Conservation (phyloP, 2,113 vertebrate genomes). For the Naja naja region DNA sequence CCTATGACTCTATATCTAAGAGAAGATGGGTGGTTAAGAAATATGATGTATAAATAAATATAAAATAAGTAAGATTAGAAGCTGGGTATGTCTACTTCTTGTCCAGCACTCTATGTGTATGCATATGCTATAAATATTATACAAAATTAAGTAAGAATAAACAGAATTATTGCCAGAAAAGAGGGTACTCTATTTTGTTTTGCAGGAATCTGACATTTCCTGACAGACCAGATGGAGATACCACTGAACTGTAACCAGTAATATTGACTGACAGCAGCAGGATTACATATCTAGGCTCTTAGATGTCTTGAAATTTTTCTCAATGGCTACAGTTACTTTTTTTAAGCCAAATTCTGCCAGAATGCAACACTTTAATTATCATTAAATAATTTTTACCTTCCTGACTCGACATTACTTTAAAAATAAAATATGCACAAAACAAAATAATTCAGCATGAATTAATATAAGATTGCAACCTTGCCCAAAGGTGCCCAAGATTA, state of each 20-base stretch:
- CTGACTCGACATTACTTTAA: neutral
- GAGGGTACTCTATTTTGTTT: neutral
- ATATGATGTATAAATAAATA: too few species aligned
- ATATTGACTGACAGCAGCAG: neutral
- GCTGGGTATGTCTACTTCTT: neutral
- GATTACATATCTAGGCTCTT: neutral
- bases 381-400: neutral
- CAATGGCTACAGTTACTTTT: conserved; percentile 7
- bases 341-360: neutral
- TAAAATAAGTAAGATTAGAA: neutral
- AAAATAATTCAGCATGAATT: neutral
- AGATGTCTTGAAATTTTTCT: neutral
- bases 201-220: neutral
- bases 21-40: neutral
- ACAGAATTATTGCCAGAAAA: neutral
- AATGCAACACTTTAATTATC: neutral
- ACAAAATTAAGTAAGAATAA: neutral
- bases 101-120: neutral
- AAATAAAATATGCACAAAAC: neutral
- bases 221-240: neutral
- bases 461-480: neutral
- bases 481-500: neutral
- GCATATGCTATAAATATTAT: neutral
- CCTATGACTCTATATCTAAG: neutral
- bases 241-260: neutral